These are phyloP conservation scores for Antheraea yamamai DNA, from an alignment of 2,888 invertebrate genomes.

Conservation along the genomic window DNA sequence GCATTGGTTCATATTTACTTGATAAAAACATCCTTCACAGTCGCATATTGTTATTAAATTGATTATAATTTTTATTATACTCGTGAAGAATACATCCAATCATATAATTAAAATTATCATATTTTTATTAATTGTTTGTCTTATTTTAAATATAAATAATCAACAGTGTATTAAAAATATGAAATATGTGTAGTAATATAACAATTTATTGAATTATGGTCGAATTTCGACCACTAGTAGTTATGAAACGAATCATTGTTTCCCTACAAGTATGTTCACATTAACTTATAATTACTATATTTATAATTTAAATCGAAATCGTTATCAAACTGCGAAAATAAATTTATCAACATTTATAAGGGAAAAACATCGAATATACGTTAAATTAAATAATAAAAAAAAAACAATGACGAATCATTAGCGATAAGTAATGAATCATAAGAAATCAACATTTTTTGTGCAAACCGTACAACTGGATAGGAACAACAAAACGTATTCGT, in stretches of 20 bases:
- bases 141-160: not conserved
- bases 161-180: not conserved
- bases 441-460: slow-evolving; percentile 36
- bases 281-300: no score
- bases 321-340: not conserved
- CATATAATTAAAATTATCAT: not conserved
- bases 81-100: not conserved
- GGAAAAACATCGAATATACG: not conserved
- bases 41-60: not conserved
- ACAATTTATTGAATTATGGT: no score
- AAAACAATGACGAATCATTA: not conserved
- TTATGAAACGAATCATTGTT: no score
- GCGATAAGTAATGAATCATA: not conserved
- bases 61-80: not conserved
- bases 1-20: not conserved
- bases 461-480: slow-evolving; percentile 50
- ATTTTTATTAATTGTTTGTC: not conserved
- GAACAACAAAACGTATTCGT: slow-evolving; percentile 59
- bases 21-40: not conserved
- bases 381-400: not conserved
- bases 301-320: no score
- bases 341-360: not conserved
- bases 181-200: slow-evolving; percentile 11
- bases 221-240: no score
- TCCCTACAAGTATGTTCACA: no score